Base-by-base conservation (phyloP, 2,797 vertebrate genomes). In the Protonibea diacanthus region DNA sequence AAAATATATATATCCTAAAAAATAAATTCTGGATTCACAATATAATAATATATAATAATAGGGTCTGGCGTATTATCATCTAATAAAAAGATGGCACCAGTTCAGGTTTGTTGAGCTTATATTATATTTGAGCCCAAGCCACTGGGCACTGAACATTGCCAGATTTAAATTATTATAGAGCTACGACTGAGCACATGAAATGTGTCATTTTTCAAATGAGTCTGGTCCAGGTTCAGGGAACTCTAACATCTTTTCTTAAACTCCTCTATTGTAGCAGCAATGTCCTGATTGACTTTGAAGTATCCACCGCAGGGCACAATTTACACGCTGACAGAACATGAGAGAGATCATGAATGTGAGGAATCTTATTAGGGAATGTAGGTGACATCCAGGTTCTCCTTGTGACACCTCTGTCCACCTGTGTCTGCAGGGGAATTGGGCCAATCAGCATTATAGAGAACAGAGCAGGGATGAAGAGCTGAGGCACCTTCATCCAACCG, bases 321-420 rank as follows among this genome's bases (percentile, higher is more conserved):
- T 86, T 53, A 67, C 53, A n/a, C 56, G 10, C 61, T 20, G 73
- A 76, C 57, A 66, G 69, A 78, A 81, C 33, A 68, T n/a, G 42
- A 72, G 62, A 42, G 47, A 48, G 56, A 86, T 75, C 47, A 60
- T 71, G 52, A 81, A 74, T 21, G 12, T 58, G 72, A 70, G 53
- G 33, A 82, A 76, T 80, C 78, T 70, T 45, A 80, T 86, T 73
- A 75, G 71, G 75, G 77, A 55, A 68, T 67, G 71, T 71, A 68
- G 73, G 71, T 75, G 88, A 76, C 84, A 70, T 64, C 40, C 66
- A 53, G 38, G 60, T 63, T 67, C 63, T 70, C 74, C 62, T 14
- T 23, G 61, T 59, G 58, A 83, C 76, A 65, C 64, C 58, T 81
- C 52, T 81, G 42, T n/a, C 13, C 23, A 12, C 58, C 62, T 45